These are phyloP conservation scores for Lepeophtheirus nordmannii DNA, from an alignment of 2,888 invertebrate species.

Conservation along the genomic window DNA sequence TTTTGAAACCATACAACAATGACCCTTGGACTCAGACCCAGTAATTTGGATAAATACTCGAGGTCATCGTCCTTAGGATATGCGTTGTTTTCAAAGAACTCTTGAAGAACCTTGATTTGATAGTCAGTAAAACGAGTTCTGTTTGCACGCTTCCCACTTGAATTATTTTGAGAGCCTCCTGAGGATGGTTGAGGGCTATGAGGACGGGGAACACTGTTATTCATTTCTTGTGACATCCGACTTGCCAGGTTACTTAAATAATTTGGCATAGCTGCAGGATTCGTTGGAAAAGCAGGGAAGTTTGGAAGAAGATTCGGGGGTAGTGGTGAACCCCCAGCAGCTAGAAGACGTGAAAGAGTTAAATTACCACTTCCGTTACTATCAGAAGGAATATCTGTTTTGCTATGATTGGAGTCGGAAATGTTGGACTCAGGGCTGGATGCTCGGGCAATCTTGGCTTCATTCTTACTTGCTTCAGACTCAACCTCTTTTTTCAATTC, in stretches of 20 bases:
- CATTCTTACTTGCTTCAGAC: neutral
- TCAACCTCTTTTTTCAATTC: slow-evolving; percentile 13
- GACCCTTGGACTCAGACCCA: slow-evolving; percentile 86
- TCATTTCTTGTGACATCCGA: neutral
- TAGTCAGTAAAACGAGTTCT: slow-evolving; percentile 98
- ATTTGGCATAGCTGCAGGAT: slow-evolving; percentile 20
- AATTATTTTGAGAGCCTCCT: neutral
- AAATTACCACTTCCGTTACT: neutral
- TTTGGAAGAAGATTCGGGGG: slow-evolving; percentile 21
- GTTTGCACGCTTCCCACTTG: slow-evolving; percentile 77
- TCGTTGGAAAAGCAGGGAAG: slow-evolving; percentile 17
- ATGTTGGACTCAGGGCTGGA: neutral
- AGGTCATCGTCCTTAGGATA: slow-evolving; percentile 99
- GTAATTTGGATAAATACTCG: slow-evolving; percentile 85
- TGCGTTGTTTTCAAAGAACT: slow-evolving; percentile 98
- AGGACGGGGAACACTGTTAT: neutral
- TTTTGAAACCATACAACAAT: slow-evolving; percentile 99
- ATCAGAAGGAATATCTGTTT: neutral
- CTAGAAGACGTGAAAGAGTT: slow-evolving; percentile 16
- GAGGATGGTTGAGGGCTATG: neutral
- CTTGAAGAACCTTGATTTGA: slow-evolving; percentile 94
- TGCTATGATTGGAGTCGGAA: neutral
- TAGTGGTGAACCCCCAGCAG: slow-evolving; percentile 13
- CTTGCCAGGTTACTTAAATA: slow-evolving; percentile 14
- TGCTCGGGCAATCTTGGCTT: neutral